These are phyloP conservation scores for Habropoda laboriosa DNA, from an alignment of 1,140 invertebrate genomes.

Conservation along the genomic window DNA sequence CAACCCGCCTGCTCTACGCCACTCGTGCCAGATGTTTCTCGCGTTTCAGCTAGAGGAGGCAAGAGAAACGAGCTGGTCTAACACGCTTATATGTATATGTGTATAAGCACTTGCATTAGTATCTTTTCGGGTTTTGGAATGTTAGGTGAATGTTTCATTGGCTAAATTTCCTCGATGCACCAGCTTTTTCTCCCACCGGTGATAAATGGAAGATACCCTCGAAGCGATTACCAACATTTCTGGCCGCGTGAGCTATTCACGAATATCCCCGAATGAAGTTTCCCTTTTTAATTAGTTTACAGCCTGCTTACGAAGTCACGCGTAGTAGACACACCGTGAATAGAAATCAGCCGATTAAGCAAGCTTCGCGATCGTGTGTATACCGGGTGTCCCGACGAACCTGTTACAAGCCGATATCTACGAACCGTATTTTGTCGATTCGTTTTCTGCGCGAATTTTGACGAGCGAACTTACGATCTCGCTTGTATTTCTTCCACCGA, in stretches of 20 bases:
- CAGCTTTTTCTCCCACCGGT: neutral
- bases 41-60: conserved; percentile 31
- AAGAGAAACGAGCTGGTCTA: conserved; percentile 39
- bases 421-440: too few species aligned
- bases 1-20: conserved; percentile 70
- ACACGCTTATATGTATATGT: too few species aligned
- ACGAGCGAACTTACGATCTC: too few species aligned
- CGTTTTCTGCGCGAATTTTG: too few species aligned
- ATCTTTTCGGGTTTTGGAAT: neutral
- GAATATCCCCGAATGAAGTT: neutral
- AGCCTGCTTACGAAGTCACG: conserved; percentile 1
- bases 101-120: conserved; percentile 39
- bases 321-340: neutral
- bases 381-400: too few species aligned
- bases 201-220: conserved; percentile 24
- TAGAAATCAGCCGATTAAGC: conserved; percentile 27
- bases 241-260: neutral
- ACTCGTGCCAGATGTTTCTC: conserved; percentile 72
- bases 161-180: neutral
- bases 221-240: conserved; percentile 21
- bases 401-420: too few species aligned
- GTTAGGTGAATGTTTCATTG: neutral
- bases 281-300: conserved; percentile 37
- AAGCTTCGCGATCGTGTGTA: too few species aligned
- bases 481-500: too few species aligned